These are phyloP conservation scores for Leptopilina drosophilae DNA, from an alignment of 2,888 invertebrate species.

Conservation along the genomic window DNA sequence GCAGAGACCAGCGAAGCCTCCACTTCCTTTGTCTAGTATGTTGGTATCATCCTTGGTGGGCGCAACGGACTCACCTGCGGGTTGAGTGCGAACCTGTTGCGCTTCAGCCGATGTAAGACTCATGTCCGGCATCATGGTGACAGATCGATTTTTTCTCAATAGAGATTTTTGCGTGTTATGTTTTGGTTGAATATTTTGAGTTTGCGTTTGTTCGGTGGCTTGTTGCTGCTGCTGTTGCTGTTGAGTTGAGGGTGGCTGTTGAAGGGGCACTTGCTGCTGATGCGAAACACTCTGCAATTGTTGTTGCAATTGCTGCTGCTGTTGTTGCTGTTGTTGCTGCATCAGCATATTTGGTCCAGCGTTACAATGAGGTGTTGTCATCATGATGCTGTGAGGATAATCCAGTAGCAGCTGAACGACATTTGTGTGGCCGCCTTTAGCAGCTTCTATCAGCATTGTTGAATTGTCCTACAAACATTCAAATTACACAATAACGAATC, in stretches of 20 bases:
- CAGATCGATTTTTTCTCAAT: slow-evolving; percentile 79
- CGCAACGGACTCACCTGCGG: slow-evolving; percentile 70
- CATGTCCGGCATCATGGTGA: slow-evolving; percentile 77
- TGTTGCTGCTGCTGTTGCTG: slow-evolving; percentile 70
- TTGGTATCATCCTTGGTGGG: slow-evolving; percentile 78
- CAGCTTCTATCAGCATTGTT: slow-evolving; percentile 98
- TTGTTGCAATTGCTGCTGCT: slow-evolving; percentile 50
- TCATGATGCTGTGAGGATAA: slow-evolving; percentile 91
- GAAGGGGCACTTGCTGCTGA: slow-evolving; percentile 67
- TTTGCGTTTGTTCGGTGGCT: slow-evolving; percentile 67
- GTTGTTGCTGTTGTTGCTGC: slow-evolving; percentile 50
- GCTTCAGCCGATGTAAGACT: slow-evolving; percentile 80
- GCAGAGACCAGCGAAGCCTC: slow-evolving; percentile 68
- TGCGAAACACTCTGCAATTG: slow-evolving; percentile 65
- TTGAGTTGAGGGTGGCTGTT: slow-evolving; percentile 76
- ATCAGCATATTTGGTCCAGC: slow-evolving; percentile 67
- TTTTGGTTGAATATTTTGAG: slow-evolving; percentile 71
- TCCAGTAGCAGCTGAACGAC: slow-evolving; percentile 97
- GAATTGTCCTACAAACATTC: slow-evolving; percentile 87
- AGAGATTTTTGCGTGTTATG: slow-evolving; percentile 77
- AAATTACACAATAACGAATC: not conserved
- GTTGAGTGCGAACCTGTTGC: slow-evolving; percentile 78
- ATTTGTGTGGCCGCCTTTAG: slow-evolving; percentile 97
- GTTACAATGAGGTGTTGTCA: slow-evolving; percentile 78
- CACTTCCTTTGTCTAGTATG: slow-evolving; percentile 77